These are phyloP conservation scores for Styela clava DNA, from an alignment of 23 tunicate genomes.

Conservation along the genomic window DNA sequence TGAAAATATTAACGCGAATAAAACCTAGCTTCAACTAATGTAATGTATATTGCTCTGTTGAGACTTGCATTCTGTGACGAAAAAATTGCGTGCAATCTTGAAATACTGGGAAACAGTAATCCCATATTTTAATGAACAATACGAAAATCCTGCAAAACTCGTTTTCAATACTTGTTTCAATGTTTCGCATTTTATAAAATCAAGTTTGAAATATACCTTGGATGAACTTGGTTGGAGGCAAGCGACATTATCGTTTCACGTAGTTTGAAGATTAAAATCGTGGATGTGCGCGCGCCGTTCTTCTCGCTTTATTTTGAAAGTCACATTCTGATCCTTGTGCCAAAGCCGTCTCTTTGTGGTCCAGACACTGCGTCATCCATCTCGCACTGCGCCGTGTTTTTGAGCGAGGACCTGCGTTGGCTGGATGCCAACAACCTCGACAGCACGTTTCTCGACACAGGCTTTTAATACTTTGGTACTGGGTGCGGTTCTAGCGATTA, in stretches of 20 bases:
- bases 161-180: no score
- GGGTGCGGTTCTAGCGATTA: background rate
- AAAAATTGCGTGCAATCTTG: no score
- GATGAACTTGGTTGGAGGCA: background rate
- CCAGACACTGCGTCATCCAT: conserved; percentile 36
- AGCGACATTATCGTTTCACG: background rate
- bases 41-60: no score
- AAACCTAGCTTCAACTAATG: no score
- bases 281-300: conserved; percentile 2
- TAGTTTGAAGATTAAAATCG: background rate
- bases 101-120: no score
- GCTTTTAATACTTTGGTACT: background rate
- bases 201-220: no score
- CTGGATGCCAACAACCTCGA: conserved; percentile 29
- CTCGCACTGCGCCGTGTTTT: conserved; percentile 19
- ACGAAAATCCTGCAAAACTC: no score
- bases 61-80: no score
- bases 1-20: no score
- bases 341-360: conserved; percentile 28
- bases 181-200: no score
- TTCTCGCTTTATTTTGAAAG: background rate
- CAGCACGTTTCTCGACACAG: conserved; percentile 24
- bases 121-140: no score
- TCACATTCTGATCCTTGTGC: conserved; percentile 17
- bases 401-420: conserved; percentile 29